Base-by-base conservation (phyloP, 2,888 invertebrate genomes). In the Archaeoteleia sp. region DNA sequence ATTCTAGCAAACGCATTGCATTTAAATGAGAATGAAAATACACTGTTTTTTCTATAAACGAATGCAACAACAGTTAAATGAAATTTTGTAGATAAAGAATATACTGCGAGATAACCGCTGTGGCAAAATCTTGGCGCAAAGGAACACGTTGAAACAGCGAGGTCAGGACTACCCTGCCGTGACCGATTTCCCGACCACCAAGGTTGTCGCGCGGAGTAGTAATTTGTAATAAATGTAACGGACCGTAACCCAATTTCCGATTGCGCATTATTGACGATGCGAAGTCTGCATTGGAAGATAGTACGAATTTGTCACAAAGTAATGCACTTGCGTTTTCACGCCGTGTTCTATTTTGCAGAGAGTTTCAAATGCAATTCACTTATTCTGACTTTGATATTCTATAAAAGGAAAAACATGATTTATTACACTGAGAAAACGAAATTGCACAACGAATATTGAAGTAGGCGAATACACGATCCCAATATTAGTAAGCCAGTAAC, bases 221-320 rank as follows among this genome's bases (percentile, higher is more conserved):
- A 42, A 49, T 49, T 63, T 45, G 51, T 48, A 42, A 43, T 45
- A 51, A 63, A 63, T 43, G 63, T 57, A 51, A 63, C 63, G 20
- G 63, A 51, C 30, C 39, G 42, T 45, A 63, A 57, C 39, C 57
- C 34, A 55, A 63, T 53, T 61, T 45, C 29, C 40, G 40, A 42
- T 46, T 57, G 49, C 51, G 43, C 48, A 42, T 63, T 48, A 42
- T 42, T 39, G 62, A 39, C 29, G n/a, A 32, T 20, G 9, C 12
- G 13, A 42, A 42, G 12, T 15, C 51, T 7, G 9, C 27, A 17
- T 15, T 29, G 1, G 27, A 32, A 40, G 15, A 23, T 6, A 15
- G 9, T 12, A 12, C 37, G 17, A 32, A 43, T 43, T 29, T n/a
- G 14, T 43, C 14, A 13, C 43, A 4, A 13, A 8, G 15, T 8